Conservation (phyloP, 2,113 vertebrate genomes). For the Eubucco bourcierii region DNA sequence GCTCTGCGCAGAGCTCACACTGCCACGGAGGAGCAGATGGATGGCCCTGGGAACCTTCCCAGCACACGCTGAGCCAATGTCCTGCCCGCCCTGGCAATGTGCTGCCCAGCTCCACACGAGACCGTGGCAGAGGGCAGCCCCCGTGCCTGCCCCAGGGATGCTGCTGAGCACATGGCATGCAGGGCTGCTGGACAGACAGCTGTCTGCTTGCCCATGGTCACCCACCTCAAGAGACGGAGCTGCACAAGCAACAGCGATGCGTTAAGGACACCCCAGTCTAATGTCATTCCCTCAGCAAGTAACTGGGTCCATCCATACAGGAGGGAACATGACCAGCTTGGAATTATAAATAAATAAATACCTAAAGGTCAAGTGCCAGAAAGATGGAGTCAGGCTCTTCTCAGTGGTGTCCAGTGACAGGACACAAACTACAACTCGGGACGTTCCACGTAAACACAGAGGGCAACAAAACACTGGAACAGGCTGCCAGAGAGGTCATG, state of each 20-base stretch:
- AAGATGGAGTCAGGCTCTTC: too few species aligned
- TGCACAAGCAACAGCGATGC: accelerated
- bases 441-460: too few species aligned
- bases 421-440: too few species aligned
- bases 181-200: background rate
- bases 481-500: too few species aligned
- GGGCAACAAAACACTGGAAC: too few species aligned
- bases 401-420: too few species aligned
- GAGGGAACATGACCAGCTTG: accelerated
- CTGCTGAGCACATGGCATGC: background rate
- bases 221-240: background rate
- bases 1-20: background rate
- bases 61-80: background rate
- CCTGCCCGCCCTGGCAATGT: background rate
- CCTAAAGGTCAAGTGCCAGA: too few species aligned
- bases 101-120: background rate
- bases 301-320: accelerated
- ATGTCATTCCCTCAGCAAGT: accelerated
- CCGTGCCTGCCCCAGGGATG: accelerated
- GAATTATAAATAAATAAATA: too few species aligned
- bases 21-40: conserved; percentile 5
- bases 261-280: accelerated
- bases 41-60: background rate
- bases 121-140: accelerated
- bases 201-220: accelerated